A percentile compares a stretch with the other conserved stretches of the same genome.
These are phyloP conservation scores for Pangasius mekongensis DNA, from an alignment of 2,797 vertebrate genomes.

Conservation along the genomic window DNA sequence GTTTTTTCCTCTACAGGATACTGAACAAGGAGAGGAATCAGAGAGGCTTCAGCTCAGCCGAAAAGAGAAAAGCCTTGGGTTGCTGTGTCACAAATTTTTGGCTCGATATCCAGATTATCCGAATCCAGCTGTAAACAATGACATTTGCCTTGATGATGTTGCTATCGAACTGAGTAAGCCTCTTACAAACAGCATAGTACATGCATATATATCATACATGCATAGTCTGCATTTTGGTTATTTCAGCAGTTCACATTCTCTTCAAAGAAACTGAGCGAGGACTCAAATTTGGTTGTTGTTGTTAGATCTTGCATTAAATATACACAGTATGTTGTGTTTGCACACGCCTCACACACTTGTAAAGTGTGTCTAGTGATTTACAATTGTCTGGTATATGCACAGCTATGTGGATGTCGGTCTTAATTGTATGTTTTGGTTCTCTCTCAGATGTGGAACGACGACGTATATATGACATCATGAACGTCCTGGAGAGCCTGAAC, in stretches of 20 bases:
- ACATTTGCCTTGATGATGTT: slow-evolving; percentile 94
- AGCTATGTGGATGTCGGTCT: not conserved
- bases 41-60: slow-evolving; percentile 88
- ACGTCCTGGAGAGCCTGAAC: slow-evolving; percentile 94
- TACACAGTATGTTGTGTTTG: not conserved
- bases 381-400: not conserved
- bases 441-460: slow-evolving; percentile 87
- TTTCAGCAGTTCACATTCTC: not conserved
- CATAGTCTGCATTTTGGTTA: no score
- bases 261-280: not conserved
- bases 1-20: slow-evolving; percentile 71
- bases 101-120: slow-evolving; percentile 89
- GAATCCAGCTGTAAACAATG: slow-evolving; percentile 78
- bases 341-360: not conserved
- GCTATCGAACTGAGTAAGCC: slow-evolving; percentile 90
- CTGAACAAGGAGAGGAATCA: slow-evolving; percentile 83
- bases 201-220: not conserved
- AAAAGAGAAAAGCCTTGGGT: slow-evolving; percentile 94
- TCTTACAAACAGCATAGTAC: not conserved
- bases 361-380: not conserved
- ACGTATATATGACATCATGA: slow-evolving; percentile 97
- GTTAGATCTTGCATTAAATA: not conserved
- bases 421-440: not conserved
- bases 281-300: not conserved
- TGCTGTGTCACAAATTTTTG: slow-evolving; percentile 93